phyloP scores from a whole-genome alignment of 1,140 invertebrate genomes.

The Ceratina calcarata region DNA sequence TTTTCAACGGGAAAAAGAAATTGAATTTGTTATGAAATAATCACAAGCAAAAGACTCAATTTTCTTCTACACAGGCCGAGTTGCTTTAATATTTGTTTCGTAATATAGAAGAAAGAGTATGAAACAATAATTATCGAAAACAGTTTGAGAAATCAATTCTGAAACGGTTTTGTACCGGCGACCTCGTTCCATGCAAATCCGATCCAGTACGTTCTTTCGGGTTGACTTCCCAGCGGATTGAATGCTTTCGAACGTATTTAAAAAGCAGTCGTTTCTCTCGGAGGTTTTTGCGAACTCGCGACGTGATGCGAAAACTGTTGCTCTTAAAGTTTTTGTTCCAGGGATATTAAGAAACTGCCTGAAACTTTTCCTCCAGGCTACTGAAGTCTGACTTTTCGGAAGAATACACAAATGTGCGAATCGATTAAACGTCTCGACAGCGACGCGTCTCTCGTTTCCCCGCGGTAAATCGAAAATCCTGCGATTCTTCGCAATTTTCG shows the following conservation, averaged over 20 bases:
- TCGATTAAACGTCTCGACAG: background rate
- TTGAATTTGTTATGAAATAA: too few relatives aligned
- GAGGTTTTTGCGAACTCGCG: background rate
- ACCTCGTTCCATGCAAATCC: background rate
- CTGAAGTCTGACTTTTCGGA: constrained; percentile 8
- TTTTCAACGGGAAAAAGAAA: too few relatives aligned
- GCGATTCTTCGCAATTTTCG: too few relatives aligned
- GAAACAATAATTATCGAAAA: too few relatives aligned
- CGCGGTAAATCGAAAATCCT: too few relatives aligned
- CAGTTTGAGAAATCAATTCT: too few relatives aligned
- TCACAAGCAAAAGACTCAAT: too few relatives aligned
- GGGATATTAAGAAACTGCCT: constrained; percentile 7
- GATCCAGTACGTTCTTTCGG: background rate
- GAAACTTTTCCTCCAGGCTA: constrained; percentile 6
- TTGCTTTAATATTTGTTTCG: too few relatives aligned
- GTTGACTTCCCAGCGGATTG: background rate
- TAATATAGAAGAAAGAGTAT: too few relatives aligned
- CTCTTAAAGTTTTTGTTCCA: constrained; percentile 1
- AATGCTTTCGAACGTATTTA: constrained; percentile 21
- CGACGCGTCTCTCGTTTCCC: too few relatives aligned
- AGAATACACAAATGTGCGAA: background rate
- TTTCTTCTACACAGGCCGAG: too few relatives aligned
- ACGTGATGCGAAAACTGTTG: background rate
- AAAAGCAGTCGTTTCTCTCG: background rate
- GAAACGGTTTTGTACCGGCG: too few relatives aligned